Conservation (phyloP, 2,797 vertebrate species). For the Falco peregrinus region DNA sequence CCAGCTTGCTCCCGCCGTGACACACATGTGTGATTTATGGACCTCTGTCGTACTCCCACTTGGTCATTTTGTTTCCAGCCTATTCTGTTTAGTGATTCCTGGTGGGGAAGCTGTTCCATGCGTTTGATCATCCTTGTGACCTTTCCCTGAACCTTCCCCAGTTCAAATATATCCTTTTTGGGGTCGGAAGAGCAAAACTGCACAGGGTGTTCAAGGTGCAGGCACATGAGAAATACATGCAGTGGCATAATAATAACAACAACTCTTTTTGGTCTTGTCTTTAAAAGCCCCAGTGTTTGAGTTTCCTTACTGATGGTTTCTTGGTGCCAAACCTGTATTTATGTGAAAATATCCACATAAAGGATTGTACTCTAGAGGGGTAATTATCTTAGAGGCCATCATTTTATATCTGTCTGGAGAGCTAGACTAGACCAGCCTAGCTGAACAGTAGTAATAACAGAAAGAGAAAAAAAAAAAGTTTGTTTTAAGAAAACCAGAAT, state of each 20-base stretch:
- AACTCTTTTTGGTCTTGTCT: neutral
- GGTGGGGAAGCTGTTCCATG: conserved; percentile 24
- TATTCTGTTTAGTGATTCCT: conserved; percentile 8
- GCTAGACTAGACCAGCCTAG: neutral
- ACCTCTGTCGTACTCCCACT: neutral
- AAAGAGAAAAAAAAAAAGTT: neutral
- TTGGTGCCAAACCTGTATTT: neutral
- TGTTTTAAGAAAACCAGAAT: neutral
- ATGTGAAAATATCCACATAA: neutral
- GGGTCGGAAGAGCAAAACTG: neutral
- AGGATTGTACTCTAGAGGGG: neutral
- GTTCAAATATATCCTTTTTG: neutral
- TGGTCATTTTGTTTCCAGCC: neutral
- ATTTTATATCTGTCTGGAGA: neutral
- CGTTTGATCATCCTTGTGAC: conserved; percentile 60
- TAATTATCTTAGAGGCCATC: neutral
- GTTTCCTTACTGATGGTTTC: neutral
- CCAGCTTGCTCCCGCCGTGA: neutral
- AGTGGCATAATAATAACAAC: neutral
- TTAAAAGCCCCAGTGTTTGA: neutral
- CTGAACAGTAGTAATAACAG: neutral
- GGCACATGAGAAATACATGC: neutral
- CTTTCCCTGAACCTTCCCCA: conserved; percentile 35
- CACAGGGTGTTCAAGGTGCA: neutral
- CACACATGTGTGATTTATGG: neutral